Evolutionary conservation across 1,140 invertebrate genomes (phyloP), one percentile per base, ranked within the genome.

Genomic region (Lethrus apterus): DNA sequence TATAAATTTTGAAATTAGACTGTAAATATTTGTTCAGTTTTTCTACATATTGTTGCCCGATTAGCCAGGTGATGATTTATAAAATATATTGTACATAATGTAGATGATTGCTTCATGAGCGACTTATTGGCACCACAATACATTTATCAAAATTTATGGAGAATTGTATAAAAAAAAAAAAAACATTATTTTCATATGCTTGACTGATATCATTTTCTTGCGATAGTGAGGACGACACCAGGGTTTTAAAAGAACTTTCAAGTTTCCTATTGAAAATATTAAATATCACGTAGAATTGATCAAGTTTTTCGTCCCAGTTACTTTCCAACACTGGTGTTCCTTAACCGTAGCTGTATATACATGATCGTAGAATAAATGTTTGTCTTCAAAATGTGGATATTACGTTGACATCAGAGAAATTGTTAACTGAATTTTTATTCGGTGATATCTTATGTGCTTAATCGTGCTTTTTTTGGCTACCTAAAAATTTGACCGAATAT

Each of bases 181-280:
- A 38, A 38, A 38, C 13, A 38, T 44, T 44, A 44, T 40, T 47
- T 47, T 47, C 34, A 23, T 40, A 26, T 19, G 54, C 43, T 15
- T 49, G 49, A 17, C 44, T 52, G 17, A 49, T 41, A 8, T 44
- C n/a, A 26, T 31, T 31, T 11, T 14, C n/a, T 3, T 31, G 14
- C 2, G 14, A 26, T 17, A 34, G 7, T 14, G 32, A 17, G 14
- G 32, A 34, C 19, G 4, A 34, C 32, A 34, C 32, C 32, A 17
- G 19, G 3, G 14, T 46, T 35, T 45, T 46, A 15, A 26, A 38
- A 38, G 17, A 20, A 20, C 13, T 38, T 13, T 5, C 15, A 14
- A 18, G 4, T 38, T 15, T 15, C 19, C 23, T 38, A n/a, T 18
- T 36, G 9, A 36, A 9, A 14, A 7, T 26, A 26, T 26, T 19